Conservation (phyloP, 2,888 invertebrate species). For the Eupithecia vulgata region DNA sequence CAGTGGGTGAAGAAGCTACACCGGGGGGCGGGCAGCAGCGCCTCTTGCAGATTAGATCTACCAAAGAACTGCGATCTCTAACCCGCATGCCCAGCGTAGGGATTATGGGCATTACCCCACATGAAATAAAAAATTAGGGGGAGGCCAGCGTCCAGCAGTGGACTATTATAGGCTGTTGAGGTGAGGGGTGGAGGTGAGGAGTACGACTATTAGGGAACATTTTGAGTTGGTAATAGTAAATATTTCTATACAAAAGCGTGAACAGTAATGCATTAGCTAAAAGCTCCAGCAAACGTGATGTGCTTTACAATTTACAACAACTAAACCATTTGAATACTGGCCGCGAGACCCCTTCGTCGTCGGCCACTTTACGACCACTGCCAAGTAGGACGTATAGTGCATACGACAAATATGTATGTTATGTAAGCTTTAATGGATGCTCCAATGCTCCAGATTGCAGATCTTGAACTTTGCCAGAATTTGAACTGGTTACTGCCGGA, state of each 20-base stretch:
- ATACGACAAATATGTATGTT: constrained; percentile 30
- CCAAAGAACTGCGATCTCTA: too few species aligned
- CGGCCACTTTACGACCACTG: constrained; percentile 20
- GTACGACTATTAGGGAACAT: neutral
- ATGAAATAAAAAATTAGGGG: too few species aligned
- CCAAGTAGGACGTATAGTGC: constrained; percentile 43
- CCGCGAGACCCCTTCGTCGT: neutral
- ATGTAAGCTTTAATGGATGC: constrained; percentile 35
- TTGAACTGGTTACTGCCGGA: constrained; percentile 24
- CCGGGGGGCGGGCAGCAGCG: too few species aligned
- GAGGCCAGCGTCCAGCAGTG: too few species aligned
- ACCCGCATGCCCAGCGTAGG: too few species aligned
- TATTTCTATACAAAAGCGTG: neutral
- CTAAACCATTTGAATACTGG: constrained; percentile 4
- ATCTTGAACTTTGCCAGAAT: constrained; percentile 37
- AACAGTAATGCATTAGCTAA: neutral
- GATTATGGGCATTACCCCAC: too few species aligned
- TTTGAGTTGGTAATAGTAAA: neutral
- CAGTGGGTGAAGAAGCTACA: too few species aligned
- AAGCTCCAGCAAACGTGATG: neutral
- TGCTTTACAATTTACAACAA: neutral
- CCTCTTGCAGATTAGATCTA: too few species aligned
- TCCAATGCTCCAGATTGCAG: constrained; percentile 41
- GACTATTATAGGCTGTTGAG: too few species aligned
- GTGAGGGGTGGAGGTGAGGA: too few species aligned